Percentiles rank a stretch among this genome's conserved stretches.
These are phyloP conservation scores for Caenorhabditis sulstoni DNA, from an alignment of 2,888 invertebrate species.

Conservation along the genomic window DNA sequence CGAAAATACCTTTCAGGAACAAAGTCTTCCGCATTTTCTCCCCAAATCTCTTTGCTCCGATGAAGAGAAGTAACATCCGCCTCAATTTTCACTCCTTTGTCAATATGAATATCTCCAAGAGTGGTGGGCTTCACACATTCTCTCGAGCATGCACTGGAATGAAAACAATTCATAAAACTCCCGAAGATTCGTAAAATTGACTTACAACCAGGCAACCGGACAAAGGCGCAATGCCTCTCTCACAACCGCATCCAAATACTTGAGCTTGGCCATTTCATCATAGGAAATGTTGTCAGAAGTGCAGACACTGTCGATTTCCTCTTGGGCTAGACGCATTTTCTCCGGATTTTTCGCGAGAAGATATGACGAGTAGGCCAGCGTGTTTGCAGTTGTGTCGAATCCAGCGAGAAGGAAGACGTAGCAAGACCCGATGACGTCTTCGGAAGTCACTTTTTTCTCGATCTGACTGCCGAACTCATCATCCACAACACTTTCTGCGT, in stretches of 20 bases:
- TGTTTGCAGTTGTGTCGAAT: slow-evolving; percentile 83
- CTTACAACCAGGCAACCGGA: slow-evolving; percentile 75
- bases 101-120: slow-evolving; percentile 65
- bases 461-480: slow-evolving; percentile 40
- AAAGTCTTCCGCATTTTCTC: slow-evolving; percentile 74
- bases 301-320: slow-evolving; percentile 72
- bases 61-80: slow-evolving; percentile 75
- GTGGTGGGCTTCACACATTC: slow-evolving; percentile 69
- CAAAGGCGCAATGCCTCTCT: slow-evolving; percentile 74
- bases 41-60: slow-evolving; percentile 74
- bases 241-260: slow-evolving; percentile 72
- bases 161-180: not conserved
- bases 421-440: slow-evolving; percentile 73
- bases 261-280: slow-evolving; percentile 71
- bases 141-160: slow-evolving; percentile 69
- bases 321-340: slow-evolving; percentile 55
- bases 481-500: slow-evolving; percentile 56
- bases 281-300: slow-evolving; percentile 60
- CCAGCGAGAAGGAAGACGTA: slow-evolving; percentile 76
- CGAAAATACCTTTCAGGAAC: slow-evolving; percentile 71
- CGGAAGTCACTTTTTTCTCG: slow-evolving; percentile 66
- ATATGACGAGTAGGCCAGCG: slow-evolving; percentile 82
- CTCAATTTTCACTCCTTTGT: slow-evolving; percentile 70
- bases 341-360: slow-evolving; percentile 81
- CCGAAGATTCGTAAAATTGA: not conserved